These are phyloP conservation scores for Campylorhamphus procurvoides DNA, from an alignment of 2,113 vertebrate species.

Conservation along the genomic window DNA sequence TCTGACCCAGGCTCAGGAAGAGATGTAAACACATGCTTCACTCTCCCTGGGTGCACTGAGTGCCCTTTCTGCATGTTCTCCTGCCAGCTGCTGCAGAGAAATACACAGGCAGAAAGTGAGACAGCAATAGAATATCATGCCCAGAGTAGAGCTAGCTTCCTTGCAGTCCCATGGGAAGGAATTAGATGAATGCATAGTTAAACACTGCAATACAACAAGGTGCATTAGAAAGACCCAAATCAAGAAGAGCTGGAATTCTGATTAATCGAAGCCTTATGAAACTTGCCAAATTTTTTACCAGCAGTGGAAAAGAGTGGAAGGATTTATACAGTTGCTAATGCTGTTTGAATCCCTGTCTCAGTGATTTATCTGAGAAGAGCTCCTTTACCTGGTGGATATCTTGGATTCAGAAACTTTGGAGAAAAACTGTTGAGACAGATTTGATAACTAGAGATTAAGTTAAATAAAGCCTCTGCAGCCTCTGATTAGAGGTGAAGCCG, in stretches of 20 bases:
- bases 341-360: neutral
- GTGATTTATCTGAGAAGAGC: neutral
- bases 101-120: neutral
- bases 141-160: neutral
- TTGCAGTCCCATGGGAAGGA: neutral
- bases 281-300: neutral
- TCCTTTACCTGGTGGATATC: neutral
- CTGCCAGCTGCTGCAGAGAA: slow-evolving; percentile 4
- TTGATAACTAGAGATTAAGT: neutral
- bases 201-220: neutral
- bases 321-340: neutral
- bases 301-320: neutral
- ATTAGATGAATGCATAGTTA: neutral
- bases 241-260: neutral
- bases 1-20: slow-evolving; percentile 5
- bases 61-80: neutral
- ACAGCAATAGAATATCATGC: neutral
- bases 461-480: neutral
- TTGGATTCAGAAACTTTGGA: neutral
- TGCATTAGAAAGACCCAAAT: neutral
- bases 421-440: neutral
- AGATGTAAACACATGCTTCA: neutral
- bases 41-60: neutral
- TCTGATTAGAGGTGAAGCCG: neutral
- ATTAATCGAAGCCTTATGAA: neutral